Conservation (phyloP, 2,888 invertebrate genomes). For the Chironomus riparius region DNA sequence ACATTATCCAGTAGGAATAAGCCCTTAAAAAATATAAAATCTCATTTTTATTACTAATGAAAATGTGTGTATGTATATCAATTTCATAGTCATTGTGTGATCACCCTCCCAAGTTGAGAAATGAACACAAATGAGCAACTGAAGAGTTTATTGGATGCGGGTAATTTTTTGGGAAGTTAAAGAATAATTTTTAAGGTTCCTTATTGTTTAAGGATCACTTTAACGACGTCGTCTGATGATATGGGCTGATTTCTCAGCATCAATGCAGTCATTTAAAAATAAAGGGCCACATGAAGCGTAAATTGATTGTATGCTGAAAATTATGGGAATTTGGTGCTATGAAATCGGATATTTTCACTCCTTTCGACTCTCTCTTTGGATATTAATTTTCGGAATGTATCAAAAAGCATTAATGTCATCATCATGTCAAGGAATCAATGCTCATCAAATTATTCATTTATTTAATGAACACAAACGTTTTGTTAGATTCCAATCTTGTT, state of each 20-base stretch:
- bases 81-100: conserved; percentile 17
- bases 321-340: background rate
- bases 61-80: conserved; percentile 11
- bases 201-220: background rate
- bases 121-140: background rate
- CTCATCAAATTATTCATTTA: background rate
- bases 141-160: conserved; percentile 5
- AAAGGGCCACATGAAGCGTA: background rate
- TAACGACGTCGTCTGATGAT: no score
- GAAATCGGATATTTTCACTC: background rate
- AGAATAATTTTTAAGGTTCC: no score
- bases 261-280: background rate
- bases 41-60: background rate
- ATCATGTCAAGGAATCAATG: background rate
- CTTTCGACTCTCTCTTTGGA: background rate
- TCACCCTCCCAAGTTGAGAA: conserved; percentile 20
- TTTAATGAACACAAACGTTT: background rate
- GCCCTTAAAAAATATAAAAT: background rate
- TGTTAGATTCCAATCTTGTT: no score
- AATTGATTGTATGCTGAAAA: background rate
- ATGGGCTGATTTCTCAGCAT: no score
- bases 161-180: conserved; percentile 8
- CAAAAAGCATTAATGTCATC: background rate
- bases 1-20: no score
- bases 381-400: background rate